phyloP scores from a whole-genome alignment of 2,113 vertebrate species.

The Mellivora capensis region DNA sequence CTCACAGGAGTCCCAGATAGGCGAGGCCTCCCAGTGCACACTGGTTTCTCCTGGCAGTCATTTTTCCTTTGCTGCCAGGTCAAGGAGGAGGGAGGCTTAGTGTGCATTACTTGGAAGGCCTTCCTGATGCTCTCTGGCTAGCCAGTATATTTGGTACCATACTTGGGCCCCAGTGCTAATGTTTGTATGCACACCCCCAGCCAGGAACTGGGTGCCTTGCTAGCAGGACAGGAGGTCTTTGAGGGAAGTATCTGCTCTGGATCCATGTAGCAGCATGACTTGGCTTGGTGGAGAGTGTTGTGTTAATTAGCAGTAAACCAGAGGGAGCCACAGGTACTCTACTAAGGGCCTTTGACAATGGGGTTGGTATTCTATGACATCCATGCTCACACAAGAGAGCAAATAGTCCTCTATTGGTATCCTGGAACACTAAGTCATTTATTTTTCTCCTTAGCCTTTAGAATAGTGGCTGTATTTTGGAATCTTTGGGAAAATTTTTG shows the following conservation, averaged over 20 bases:
- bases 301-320: neutral
- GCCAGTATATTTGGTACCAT: neutral
- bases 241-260: neutral
- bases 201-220: neutral
- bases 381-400: neutral
- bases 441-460: neutral
- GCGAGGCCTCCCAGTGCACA: neutral
- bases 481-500: neutral
- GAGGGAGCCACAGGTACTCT: neutral
- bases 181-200: neutral
- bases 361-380: neutral
- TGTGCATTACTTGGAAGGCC: neutral
- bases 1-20: neutral
- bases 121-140: neutral
- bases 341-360: neutral
- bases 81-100: neutral
- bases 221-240: neutral
- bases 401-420: neutral
- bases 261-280: neutral
- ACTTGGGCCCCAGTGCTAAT: no score
- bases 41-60: neutral
- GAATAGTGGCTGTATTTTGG: neutral
- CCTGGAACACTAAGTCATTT: neutral
- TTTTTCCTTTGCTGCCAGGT: neutral
- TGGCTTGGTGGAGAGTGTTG: neutral